These are phyloP conservation scores for Phasia obesa DNA, from an alignment of 2,888 invertebrate genomes.

Conservation along the genomic window DNA sequence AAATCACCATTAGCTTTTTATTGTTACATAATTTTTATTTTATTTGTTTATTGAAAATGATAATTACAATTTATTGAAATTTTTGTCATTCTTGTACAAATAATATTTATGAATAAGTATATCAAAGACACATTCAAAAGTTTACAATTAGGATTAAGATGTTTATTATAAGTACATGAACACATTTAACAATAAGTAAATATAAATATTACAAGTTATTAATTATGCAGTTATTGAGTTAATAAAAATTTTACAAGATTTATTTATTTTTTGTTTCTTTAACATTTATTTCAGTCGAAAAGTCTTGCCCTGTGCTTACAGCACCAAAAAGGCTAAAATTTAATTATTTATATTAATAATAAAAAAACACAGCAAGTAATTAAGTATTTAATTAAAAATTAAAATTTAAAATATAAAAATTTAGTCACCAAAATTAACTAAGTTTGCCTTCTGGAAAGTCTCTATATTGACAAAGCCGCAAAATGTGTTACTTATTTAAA, in stretches of 20 bases:
- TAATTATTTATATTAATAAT: no score
- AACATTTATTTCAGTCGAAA: conserved; percentile 65
- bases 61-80: conserved; percentile 23
- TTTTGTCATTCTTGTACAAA: conserved; percentile 37
- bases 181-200: background rate
- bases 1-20: no score
- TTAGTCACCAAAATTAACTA: no score
- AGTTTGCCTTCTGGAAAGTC: no score
- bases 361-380: conserved; percentile 16
- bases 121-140: conserved; percentile 35
- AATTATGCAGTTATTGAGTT: conserved; percentile 44
- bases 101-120: conserved; percentile 7
- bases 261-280: conserved; percentile 26
- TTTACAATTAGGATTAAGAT: conserved; percentile 41
- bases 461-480: no score
- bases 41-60: conserved; percentile 29
- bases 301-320: conserved; percentile 63
- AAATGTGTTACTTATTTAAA: no score
- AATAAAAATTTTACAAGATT: conserved; percentile 47
- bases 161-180: conserved; percentile 22
- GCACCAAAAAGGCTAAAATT: conserved; percentile 13
- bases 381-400: background rate
- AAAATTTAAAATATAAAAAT: background rate
- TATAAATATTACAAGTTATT: conserved; percentile 29
- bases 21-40: background rate